Evolutionary conservation across 2,797 vertebrate genomes (phyloP).

Genomic region (Heteromormyrus szaboi): DNA sequence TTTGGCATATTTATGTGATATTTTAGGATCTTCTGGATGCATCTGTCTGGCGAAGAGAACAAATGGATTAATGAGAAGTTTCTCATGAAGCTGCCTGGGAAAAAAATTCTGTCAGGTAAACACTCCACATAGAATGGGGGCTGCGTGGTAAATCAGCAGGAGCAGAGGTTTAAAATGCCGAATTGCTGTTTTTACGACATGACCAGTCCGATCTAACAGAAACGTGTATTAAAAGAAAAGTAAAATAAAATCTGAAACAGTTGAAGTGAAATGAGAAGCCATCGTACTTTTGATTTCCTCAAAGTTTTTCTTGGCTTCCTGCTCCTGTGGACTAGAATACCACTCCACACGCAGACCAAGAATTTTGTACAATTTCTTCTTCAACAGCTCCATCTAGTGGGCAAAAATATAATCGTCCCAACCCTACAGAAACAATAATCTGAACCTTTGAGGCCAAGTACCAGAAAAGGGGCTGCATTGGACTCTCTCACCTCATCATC

Average conservation of each 20-base stretch:
- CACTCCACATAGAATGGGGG: not conserved
- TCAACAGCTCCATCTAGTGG: slow-evolving; percentile 18
- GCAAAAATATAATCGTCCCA: not conserved
- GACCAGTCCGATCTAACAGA: not conserved
- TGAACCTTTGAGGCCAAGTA: not conserved
- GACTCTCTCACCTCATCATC: slow-evolving; percentile 81
- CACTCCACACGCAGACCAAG: not conserved
- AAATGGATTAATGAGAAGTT: not conserved
- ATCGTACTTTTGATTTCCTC: not conserved
- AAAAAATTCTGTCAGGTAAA: not conserved
- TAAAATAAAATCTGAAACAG: not conserved
- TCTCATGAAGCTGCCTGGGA: not conserved
- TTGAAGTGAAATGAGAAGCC: not conserved
- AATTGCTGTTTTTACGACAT: not conserved
- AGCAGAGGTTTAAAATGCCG: not conserved
- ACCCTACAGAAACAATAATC: not conserved
- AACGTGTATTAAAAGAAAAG: not conserved
- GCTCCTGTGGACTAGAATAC: not conserved
- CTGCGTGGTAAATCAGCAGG: not conserved
- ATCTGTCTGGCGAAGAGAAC: not conserved
- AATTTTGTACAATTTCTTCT: not conserved
- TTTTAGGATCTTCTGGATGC: not conserved
- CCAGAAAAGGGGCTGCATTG: not conserved
- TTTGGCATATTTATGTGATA: not conserved
- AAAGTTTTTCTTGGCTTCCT: not conserved